Evolutionary conservation across 2,888 invertebrate species (phyloP), one percentile per base, ranked within the genome.

Genomic region (Plusia festucae): DNA sequence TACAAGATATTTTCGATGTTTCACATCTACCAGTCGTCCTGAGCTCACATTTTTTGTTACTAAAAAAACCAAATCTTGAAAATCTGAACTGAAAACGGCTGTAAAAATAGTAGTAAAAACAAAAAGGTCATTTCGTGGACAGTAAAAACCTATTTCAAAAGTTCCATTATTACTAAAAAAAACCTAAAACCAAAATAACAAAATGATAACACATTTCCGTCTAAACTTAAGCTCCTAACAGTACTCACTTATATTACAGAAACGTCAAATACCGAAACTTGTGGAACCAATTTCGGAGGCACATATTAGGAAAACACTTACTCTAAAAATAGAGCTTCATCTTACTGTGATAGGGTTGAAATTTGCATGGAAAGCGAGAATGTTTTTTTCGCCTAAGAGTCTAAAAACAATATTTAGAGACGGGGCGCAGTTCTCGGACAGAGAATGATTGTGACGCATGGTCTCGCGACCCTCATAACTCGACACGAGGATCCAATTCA

Each of bases 371-470:
- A 7, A 4, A 3, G 15, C 7, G 24, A 24, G 59, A 63, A 73
- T 78, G 73, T 82, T 84, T 79, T 78, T 72, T 75, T 65, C 70
- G 66, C 72, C 72, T 75, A 77, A 82, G 78, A 83, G 75, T 73
- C 80, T 85, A 80, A 85, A 87, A 88, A 87, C 85, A 89, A 88
- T 87, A 88, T 89, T 89, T 87, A 85, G 88, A 84, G 79, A 81
- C 70, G 84, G 82, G 79, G 76, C 80, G 65, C 78, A 83, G 85
- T 79, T 82, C 83, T 83, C 63, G 85, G 89, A 86, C 89, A 88
- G 87, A 89, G 89, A 89, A 84, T 87, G 89, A 89, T 89, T 87
- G 87, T 88, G 88, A 88, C 83, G 84, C 83, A 89, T 89, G 84
- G 85, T 77, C 74, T 82, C 68, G 73, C 73, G 78, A 86, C 87